Conservation (phyloP, 2,888 invertebrate species). For the Drosophila stalkeri region DNA sequence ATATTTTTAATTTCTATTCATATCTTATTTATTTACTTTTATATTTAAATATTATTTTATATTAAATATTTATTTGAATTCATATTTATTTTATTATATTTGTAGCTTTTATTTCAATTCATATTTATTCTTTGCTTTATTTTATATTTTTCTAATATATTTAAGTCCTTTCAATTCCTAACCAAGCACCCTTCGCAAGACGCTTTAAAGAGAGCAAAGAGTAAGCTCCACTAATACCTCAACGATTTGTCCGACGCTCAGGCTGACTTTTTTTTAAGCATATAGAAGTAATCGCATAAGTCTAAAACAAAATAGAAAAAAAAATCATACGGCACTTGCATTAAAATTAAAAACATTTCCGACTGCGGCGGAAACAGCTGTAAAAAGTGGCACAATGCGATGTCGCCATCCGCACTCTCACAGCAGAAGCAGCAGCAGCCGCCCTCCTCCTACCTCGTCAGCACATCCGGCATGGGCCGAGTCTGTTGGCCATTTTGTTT, state of each 20-base stretch:
- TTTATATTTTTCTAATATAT: no score
- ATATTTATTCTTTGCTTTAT: no score
- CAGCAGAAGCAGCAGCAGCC: slow-evolving; percentile 1
- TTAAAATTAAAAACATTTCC: slow-evolving; percentile 77
- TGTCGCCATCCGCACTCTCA: slow-evolving; percentile 22
- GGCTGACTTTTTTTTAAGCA: slow-evolving; percentile 1
- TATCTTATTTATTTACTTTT: background rate
- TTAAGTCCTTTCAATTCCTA: background rate
- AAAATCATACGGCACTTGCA: slow-evolving; percentile 52
- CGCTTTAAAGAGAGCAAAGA: background rate
- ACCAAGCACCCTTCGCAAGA: background rate
- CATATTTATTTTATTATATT: background rate
- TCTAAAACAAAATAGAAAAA: slow-evolving; percentile 23
- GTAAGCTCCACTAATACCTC: slow-evolving; percentile 1
- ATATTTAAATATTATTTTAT: background rate
- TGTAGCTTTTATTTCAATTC: background rate
- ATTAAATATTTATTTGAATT: background rate
- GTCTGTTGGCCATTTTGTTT: slow-evolving; percentile 77
- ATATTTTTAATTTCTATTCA: no score
- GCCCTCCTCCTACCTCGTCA: slow-evolving; percentile 21
- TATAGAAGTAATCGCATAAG: slow-evolving; percentile 5
- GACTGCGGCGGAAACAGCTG: slow-evolving; percentile 65
- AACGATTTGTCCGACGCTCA: slow-evolving; percentile 6
- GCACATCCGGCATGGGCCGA: slow-evolving; percentile 57
- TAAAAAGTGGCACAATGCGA: slow-evolving; percentile 64